Percentiles rank a stretch among this genome's conserved stretches.
phyloP scores from a whole-genome alignment of 2,888 invertebrate species.

The Geotrupes spiniger region DNA sequence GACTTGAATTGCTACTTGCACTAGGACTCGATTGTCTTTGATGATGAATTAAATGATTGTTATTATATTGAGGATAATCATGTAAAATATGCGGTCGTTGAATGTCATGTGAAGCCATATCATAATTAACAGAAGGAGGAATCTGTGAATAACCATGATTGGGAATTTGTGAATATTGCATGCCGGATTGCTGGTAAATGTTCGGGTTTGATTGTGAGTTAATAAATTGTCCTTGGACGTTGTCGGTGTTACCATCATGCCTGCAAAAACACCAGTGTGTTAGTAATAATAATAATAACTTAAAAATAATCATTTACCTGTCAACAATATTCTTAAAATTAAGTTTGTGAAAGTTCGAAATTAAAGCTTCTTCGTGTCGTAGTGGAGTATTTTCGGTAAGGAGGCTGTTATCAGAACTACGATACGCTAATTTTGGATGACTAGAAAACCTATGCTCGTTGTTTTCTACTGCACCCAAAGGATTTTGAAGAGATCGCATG shows the following conservation, averaged over 20 bases:
- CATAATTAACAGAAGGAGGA: slow-evolving; percentile 24
- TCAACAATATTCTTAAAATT: slow-evolving; percentile 23
- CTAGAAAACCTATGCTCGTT: slow-evolving; percentile 35
- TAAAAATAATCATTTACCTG: slow-evolving; percentile 16
- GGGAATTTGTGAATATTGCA: slow-evolving; percentile 21
- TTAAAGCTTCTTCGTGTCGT: slow-evolving; percentile 41
- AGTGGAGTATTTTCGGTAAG: slow-evolving; percentile 31
- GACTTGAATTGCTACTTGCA: slow-evolving; percentile 14
- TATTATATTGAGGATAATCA: slow-evolving; percentile 25
- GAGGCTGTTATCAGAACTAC: slow-evolving; percentile 38
- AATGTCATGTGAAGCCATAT: slow-evolving; percentile 11
- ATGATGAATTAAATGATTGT: slow-evolving; percentile 3
- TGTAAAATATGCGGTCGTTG: slow-evolving; percentile 19
- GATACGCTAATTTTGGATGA: slow-evolving; percentile 36
- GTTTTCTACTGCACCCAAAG: slow-evolving; percentile 32
- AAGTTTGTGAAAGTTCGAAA: slow-evolving; percentile 29
- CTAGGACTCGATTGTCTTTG: slow-evolving; percentile 19
- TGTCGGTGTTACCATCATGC: slow-evolving; percentile 22
- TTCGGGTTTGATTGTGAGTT: slow-evolving; percentile 28
- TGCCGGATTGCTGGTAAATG: slow-evolving; percentile 26
- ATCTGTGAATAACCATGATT: slow-evolving; percentile 22
- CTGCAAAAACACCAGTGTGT: slow-evolving; percentile 25
- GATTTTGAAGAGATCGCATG: slow-evolving; percentile 41
- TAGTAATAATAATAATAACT: slow-evolving; percentile 14
- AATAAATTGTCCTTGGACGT: slow-evolving; percentile 11